Evolutionary conservation across 2,888 invertebrate genomes (phyloP).

Genomic region (Conops quadrifasciatus): DNA sequence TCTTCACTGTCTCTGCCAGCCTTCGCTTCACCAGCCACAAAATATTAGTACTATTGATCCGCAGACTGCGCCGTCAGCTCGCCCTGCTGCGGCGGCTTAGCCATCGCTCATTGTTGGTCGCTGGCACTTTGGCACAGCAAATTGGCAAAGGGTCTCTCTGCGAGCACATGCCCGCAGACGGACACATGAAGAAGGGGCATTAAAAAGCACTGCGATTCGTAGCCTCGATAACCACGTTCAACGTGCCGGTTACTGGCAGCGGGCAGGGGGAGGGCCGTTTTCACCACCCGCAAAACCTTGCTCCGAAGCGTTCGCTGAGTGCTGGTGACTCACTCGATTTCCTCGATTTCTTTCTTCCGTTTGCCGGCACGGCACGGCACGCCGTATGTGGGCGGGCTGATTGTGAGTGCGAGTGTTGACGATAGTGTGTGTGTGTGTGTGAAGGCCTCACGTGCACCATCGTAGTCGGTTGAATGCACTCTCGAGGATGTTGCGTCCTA

Average conservation of each 20-base stretch:
- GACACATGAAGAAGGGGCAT: not conserved
- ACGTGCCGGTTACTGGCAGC: not conserved
- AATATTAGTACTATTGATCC: not conserved
- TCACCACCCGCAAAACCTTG: not conserved
- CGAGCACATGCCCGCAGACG: no score
- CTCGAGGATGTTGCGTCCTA: not conserved
- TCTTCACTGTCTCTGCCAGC: no score
- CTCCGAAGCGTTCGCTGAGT: not conserved
- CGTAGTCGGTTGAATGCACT: conserved; percentile 24
- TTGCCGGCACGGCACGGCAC: not conserved
- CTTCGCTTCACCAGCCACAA: not conserved
- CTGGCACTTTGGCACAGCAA: conserved; percentile 25
- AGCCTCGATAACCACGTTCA: conserved; percentile 28
- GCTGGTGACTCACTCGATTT: not conserved
- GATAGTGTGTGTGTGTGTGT: not conserved
- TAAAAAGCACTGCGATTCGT: conserved; percentile 6
- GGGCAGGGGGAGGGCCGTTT: not conserved
- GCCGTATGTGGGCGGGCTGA: not conserved
- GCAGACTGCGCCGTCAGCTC: not conserved
- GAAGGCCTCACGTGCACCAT: not conserved
- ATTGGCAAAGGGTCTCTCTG: conserved; percentile 3
- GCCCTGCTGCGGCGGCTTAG: not conserved
- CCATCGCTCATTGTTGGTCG: conserved; percentile 6
- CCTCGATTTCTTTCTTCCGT: not conserved
- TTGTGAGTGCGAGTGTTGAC: no score